phyloP scores from a whole-genome alignment of 2,888 invertebrate genomes.

The Meteorus colon region DNA sequence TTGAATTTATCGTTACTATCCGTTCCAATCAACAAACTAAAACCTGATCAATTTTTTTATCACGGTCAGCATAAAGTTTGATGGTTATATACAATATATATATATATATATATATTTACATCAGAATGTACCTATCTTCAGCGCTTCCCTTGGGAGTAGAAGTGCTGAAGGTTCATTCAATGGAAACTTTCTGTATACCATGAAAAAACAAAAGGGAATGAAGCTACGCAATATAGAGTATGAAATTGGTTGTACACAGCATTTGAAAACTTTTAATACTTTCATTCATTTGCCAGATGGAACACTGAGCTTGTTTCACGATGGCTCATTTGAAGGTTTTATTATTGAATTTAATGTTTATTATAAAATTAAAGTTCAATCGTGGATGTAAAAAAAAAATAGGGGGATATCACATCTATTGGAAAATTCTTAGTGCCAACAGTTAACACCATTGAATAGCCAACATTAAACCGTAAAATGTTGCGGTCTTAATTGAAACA shows the following conservation, averaged over 20 bases:
- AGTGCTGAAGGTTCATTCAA: background rate
- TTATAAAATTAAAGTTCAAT: background rate
- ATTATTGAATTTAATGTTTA: background rate
- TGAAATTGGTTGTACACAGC: too few relatives aligned
- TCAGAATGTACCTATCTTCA: background rate
- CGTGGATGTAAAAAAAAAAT: background rate
- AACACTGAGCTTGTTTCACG: background rate
- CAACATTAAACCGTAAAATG: slow-evolving; percentile 32
- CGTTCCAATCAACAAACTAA: slow-evolving; percentile 3
- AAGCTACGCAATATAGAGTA: background rate
- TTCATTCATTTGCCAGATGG: background rate
- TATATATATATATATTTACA: background rate
- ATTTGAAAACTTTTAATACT: background rate
- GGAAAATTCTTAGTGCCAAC: background rate
- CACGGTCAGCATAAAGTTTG: background rate
- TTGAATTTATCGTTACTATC: background rate
- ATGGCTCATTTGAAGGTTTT: background rate
- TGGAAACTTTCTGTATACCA: slow-evolving; percentile 3
- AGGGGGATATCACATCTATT: background rate
- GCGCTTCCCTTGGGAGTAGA: background rate
- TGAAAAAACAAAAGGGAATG: background rate
- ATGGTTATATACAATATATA: background rate
- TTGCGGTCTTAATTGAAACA: slow-evolving; percentile 33
- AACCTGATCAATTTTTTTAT: slow-evolving; percentile 10
- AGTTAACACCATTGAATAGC: slow-evolving; percentile 13